Percentiles rank a stretch among this genome's conserved stretches.
Conservation (phyloP, 2,888 invertebrate species). For the Conops quadrifasciatus region DNA sequence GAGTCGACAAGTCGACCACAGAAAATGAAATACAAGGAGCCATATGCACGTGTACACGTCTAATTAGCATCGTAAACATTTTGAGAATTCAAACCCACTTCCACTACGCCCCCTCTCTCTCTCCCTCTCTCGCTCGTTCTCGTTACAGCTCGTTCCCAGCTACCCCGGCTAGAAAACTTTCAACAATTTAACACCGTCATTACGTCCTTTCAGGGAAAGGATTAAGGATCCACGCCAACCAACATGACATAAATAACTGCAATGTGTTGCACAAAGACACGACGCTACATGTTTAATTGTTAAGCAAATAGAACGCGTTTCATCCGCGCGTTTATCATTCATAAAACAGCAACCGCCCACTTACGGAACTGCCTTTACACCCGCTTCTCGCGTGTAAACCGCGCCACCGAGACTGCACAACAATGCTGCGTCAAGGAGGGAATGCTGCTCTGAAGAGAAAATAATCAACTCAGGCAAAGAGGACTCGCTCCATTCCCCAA, state of each 20-base stretch:
- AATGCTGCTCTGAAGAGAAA: slow-evolving; percentile 10
- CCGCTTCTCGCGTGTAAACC: neutral
- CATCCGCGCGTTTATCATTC: slow-evolving; percentile 58
- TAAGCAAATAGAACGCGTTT: slow-evolving; percentile 52
- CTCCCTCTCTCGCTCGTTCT: neutral
- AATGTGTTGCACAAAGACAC: slow-evolving; percentile 55
- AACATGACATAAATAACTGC: slow-evolving; percentile 54
- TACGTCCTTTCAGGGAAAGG: neutral
- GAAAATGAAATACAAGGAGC: too few species aligned
- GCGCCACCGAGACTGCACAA: neutral
- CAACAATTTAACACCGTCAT: neutral
- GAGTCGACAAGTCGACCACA: too few species aligned
- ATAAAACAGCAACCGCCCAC: slow-evolving; percentile 41
- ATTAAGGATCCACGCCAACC: neutral
- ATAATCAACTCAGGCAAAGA: slow-evolving; percentile 28
- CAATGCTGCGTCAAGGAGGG: neutral
- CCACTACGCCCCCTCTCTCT: neutral
- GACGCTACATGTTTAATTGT: slow-evolving; percentile 57
- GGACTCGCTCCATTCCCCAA: slow-evolving; percentile 4
- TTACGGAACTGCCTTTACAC: neutral
- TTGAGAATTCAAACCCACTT: slow-evolving; percentile 27
- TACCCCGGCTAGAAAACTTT: neutral
- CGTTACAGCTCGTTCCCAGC: too few species aligned
- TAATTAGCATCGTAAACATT: slow-evolving; percentile 53
- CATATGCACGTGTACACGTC: slow-evolving; percentile 38